Evolutionary conservation across 2,797 vertebrate species (phyloP).

Genomic region (Schizothorax lantsangensis): DNA sequence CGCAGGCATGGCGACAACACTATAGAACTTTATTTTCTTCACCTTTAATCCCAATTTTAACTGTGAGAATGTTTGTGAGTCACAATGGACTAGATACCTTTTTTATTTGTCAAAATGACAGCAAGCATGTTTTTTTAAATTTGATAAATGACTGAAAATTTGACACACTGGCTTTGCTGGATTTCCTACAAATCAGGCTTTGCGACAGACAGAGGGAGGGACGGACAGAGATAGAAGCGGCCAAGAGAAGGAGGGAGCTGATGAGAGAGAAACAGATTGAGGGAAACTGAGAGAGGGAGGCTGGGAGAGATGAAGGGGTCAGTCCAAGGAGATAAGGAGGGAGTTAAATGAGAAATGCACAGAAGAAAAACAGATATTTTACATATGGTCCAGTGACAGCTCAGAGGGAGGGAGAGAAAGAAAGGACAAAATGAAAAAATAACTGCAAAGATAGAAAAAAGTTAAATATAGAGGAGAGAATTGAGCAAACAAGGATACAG

Average conservation of each 20-base stretch:
- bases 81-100: neutral
- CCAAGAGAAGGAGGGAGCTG: neutral
- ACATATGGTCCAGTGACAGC: slow-evolving; percentile 65
- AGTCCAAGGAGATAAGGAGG: slow-evolving; percentile 72
- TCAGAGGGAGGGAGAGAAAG: slow-evolving; percentile 39
- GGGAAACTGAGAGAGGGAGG: slow-evolving; percentile 21
- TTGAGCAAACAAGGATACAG: slow-evolving; percentile 41
- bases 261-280: slow-evolving; percentile 27
- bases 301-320: slow-evolving; percentile 63
- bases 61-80: neutral
- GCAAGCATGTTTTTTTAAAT: neutral
- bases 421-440: slow-evolving; percentile 47
- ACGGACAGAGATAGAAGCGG: neutral
- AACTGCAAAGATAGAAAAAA: slow-evolving; percentile 43
- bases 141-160: neutral
- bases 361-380: slow-evolving; percentile 78
- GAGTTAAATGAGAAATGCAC: slow-evolving; percentile 71
- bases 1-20: neutral
- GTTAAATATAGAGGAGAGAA: slow-evolving; percentile 41
- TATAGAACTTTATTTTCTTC: neutral
- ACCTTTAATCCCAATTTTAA: neutral
- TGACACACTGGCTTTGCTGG: neutral
- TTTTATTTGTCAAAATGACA: neutral
- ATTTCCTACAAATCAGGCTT: slow-evolving; percentile 8
- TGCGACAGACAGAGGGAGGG: neutral